Conservation (phyloP, 92 coral and sea anemone genomes). For the Hydrozoanthus gracilis region DNA sequence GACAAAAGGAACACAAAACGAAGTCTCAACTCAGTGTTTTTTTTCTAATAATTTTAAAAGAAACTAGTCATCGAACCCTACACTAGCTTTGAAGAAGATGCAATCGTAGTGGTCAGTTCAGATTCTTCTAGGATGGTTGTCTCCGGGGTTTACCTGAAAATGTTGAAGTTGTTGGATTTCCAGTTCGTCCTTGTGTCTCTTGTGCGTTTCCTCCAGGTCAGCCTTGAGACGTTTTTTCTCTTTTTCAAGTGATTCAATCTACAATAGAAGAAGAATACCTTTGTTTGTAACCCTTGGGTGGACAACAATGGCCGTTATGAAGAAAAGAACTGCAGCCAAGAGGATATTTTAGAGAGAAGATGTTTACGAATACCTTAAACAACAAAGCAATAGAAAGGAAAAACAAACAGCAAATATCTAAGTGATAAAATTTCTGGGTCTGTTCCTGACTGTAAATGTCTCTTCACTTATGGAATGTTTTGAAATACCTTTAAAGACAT, state of each 20-base stretch:
- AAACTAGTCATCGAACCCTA: too few species aligned
- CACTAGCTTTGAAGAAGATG: too few species aligned
- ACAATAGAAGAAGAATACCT: background rate
- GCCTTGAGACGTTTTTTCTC: slow-evolving; percentile 91
- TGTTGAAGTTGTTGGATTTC: slow-evolving; percentile 97
- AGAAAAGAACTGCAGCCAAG: too few species aligned
- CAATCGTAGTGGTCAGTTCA: background rate
- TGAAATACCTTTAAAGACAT: slow-evolving; percentile 94
- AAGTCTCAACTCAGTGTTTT: too few species aligned
- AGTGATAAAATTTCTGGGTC: background rate
- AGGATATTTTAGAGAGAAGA: too few species aligned
- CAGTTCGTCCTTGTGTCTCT: slow-evolving; percentile 94
- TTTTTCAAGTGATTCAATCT: slow-evolving; percentile 85
- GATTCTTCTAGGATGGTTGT: background rate
- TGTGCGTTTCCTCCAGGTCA: slow-evolving; percentile 90
- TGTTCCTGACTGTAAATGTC: background rate
- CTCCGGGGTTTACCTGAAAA: slow-evolving; percentile 73
- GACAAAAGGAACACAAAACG: too few species aligned
- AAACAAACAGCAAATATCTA: too few species aligned
- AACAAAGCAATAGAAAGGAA: too few species aligned
- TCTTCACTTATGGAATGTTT: background rate
- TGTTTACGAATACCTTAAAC: too few species aligned
- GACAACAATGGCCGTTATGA: background rate
- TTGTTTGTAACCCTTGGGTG: background rate
- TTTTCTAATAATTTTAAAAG: too few species aligned